Conservation (phyloP, 2,888 invertebrate species). For the Caenorhabditis angaria region DNA sequence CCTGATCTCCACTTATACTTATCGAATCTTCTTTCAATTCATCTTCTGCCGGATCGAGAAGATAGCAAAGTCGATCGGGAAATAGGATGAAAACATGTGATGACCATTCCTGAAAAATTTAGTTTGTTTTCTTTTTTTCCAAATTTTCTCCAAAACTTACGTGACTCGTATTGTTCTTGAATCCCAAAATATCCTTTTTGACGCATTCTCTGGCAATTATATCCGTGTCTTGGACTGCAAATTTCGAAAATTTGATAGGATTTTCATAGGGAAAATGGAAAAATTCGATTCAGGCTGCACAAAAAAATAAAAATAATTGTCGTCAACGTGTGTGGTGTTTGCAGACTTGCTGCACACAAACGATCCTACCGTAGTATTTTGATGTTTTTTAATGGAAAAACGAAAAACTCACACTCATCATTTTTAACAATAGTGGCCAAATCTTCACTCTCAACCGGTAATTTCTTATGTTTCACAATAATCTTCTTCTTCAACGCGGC, state of each 20-base stretch:
- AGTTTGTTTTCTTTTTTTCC: background rate
- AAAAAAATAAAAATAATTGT: too few species aligned
- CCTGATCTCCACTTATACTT: slow-evolving; percentile 66
- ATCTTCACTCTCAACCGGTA: slow-evolving; percentile 64
- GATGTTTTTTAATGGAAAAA: background rate
- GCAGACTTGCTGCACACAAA: too few species aligned
- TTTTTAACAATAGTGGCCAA: slow-evolving; percentile 40
- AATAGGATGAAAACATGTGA: slow-evolving; percentile 70
- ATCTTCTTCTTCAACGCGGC: slow-evolving; percentile 74
- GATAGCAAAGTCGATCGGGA: slow-evolving; percentile 68
- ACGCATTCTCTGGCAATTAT: slow-evolving; percentile 60
- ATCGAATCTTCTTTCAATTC: slow-evolving; percentile 52
- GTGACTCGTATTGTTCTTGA: slow-evolving; percentile 54
- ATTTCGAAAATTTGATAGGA: background rate
- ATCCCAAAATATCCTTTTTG: slow-evolving; percentile 64
- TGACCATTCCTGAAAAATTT: slow-evolving; percentile 58
- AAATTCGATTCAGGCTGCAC: too few species aligned
- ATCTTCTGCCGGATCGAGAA: slow-evolving; percentile 52
- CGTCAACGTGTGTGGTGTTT: too few species aligned
- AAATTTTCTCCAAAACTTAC: slow-evolving; percentile 15
- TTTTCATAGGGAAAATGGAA: too few species aligned
- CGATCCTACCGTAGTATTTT: too few species aligned
- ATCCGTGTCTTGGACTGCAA: slow-evolving; percentile 64
- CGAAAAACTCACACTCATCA: slow-evolving; percentile 50
- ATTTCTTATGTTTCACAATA: slow-evolving; percentile 74